Evolutionary conservation across 2,113 vertebrate species (phyloP).

Genomic region (Sapayoa aenigma): DNA sequence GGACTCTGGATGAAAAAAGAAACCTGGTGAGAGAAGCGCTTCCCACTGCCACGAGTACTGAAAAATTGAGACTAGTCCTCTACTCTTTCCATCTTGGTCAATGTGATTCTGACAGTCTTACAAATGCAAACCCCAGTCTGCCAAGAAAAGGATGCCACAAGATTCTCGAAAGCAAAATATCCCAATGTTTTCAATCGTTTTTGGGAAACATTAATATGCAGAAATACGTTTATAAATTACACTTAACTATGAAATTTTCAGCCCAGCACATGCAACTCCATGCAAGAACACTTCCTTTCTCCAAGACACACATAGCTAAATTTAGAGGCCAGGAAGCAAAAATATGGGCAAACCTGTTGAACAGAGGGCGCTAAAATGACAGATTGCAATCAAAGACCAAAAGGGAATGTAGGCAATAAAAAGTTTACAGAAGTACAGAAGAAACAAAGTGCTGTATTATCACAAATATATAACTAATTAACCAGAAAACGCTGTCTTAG

Average conservation of each 20-base stretch:
- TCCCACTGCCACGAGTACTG: not conserved
- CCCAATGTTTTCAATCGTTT: not conserved
- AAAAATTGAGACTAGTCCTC: not conserved
- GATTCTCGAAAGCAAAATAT: not conserved
- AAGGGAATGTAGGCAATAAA: not conserved
- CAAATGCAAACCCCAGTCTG: not conserved
- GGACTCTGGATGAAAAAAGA: not conserved
- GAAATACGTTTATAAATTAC: not conserved
- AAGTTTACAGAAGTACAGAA: not conserved
- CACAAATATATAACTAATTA: not conserved
- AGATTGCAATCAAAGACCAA: not conserved
- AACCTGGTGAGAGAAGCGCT: not conserved
- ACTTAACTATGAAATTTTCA: not conserved
- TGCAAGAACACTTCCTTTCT: not conserved
- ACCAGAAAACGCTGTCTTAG: not conserved
- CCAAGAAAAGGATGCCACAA: not conserved
- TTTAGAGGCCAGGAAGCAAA: not conserved
- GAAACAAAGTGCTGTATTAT: not conserved
- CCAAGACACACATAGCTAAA: not conserved
- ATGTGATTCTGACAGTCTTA: not conserved
- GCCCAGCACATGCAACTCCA: accelerated
- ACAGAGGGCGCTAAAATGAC: not conserved
- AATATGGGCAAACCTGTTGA: not conserved
- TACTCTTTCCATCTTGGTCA: not conserved
- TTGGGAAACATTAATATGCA: not conserved